Evolutionary conservation across 2,113 vertebrate species (phyloP).

Genomic region (Perognathus longimembris): DNA sequence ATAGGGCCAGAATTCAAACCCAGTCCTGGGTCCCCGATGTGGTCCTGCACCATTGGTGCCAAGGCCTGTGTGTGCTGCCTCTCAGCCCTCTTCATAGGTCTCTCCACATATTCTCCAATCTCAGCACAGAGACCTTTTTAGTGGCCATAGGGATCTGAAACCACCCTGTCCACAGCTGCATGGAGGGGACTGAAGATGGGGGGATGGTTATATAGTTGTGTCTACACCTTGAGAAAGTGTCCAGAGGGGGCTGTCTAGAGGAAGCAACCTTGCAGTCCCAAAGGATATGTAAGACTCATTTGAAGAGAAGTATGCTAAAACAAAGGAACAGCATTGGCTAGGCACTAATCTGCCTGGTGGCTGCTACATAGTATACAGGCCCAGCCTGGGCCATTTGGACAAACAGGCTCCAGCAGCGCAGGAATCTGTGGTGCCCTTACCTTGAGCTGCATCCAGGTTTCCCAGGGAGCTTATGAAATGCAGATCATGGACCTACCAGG

Average conservation of each 20-base stretch:
- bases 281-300: background rate
- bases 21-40: background rate
- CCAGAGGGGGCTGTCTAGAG: background rate
- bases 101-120: too few relatives aligned
- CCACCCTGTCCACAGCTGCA: background rate
- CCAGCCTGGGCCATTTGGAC: too few relatives aligned
- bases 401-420: too few relatives aligned
- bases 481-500: background rate
- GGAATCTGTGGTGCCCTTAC: too few relatives aligned
- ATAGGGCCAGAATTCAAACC: background rate
- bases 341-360: background rate
- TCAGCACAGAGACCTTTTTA: too few relatives aligned
- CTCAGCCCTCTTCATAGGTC: background rate
- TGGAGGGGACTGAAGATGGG: background rate
- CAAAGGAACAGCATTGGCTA: accelerated
- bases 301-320: background rate
- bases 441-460: too few relatives aligned
- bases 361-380: background rate
- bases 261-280: background rate
- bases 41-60: background rate
- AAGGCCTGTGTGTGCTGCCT: background rate
- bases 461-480: too few relatives aligned
- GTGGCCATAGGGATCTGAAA: too few relatives aligned
- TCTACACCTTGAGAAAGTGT: too few relatives aligned
- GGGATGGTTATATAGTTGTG: background rate